Evolutionary conservation across 2,888 invertebrate species (phyloP), one percentile per base, ranked within the genome.

Genomic region (Pristionchus arcanus): DNA sequence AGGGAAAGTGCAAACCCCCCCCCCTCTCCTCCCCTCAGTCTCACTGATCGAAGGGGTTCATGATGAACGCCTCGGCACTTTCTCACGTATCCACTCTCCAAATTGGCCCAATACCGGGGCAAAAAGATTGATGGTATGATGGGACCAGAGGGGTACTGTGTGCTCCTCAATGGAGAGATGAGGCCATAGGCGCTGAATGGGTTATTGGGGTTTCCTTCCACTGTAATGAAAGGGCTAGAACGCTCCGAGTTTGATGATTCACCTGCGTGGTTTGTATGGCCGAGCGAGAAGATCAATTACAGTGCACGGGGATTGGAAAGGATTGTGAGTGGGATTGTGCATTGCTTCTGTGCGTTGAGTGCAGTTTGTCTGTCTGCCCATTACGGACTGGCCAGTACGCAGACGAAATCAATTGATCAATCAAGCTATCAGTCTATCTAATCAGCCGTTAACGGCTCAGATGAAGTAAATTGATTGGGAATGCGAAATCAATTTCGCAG

Each of bases 241-340:
- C 31, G 71, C 1, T 31, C 7, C 19, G 68, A n/a, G 3, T 68
- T 31, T 34, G 71, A 34, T 71, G 71, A 71, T 71, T 71, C 71
- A 71, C 71, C 71, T 71, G 81, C 34, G 5, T 16, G 28, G 71
- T 34, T 71, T 31, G 71, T 71, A 71, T 71, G 81, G 42, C 13
- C 19, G 83, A 83, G 83, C 31, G 74, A 77, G 16, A 49, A 83
- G 81, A 83, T 53, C 42, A 81, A 81, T 81, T 81, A 81, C 49
- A 81, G 49, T 49, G 34, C 49, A 49, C 49, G n/a, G 42, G 81
- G 25, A 28, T 31, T 16, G 49, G 53, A 53, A 19, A 25, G 42
- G 28, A 81, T 42, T 49, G 13, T 31, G 81, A 15, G 42, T 25
- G 34, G 37, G 77, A 31, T 34, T 66, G 66, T 66, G 66, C 66